Base-by-base conservation (phyloP, 1,140 invertebrate species). In the Hylaeus anthracinus region DNA sequence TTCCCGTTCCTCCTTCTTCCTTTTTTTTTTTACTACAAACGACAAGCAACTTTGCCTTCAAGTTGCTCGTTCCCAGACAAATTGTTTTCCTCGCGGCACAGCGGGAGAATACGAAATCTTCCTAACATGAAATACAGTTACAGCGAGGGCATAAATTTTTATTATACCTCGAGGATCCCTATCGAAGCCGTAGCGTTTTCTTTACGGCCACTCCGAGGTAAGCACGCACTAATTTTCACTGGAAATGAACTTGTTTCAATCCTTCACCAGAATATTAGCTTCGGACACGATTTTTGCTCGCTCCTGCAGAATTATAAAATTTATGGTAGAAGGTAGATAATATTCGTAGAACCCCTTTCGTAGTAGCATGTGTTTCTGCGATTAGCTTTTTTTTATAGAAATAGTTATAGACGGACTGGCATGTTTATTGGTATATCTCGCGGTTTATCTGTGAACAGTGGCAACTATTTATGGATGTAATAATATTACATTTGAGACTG, bases 81-180 rank as follows among this genome's bases (percentile, higher is more conserved):
- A 84, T 83, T 84, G 81, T 72, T 83, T 83, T 66, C 71, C 76
- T 60, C 45, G 26, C 67, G 64, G 69, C 64, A 60, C 58, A 64
- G 45, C 64, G 64, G 60, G 75, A 41, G 81, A 74, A 83, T 79
- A 74, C 77, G 69, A 78, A 83, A 84, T 58, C 73, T 9, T 26
- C 43, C 41, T 74, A 74, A 79, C 61, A 79, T 65, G 75, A 83
- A 74, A 83, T 79, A 83, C 83, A 43, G 58, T 78, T 72, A 71
- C 61, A 26, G 39, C 58, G 51, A n/a, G 39, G 60, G 76, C 51
- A 78, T 79, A 74, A 71, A 79, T 84, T 71, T 75, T 75, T 75
- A 75, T 75, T 75, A 56, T 55, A 37, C 61, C 39, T 56, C 10
- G 53, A 75, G 61, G 72, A 75, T 66, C 55, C 12, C 39, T 41